Base-by-base conservation (phyloP, 2,797 vertebrate species). In the Sylvilagus floridanus region DNA sequence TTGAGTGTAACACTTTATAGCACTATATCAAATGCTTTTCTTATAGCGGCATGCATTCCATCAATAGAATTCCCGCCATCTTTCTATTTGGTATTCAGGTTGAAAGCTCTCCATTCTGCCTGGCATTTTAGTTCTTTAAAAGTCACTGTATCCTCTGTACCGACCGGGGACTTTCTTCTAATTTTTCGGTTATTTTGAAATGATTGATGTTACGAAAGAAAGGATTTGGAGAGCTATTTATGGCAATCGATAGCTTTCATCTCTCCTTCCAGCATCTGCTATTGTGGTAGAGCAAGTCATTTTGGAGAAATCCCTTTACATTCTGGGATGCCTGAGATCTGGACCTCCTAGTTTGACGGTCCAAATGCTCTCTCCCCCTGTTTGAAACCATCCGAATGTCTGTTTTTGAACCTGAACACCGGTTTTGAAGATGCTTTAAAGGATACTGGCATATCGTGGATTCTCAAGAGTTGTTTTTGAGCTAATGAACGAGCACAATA, bases 1-100 rank as follows among this genome's bases (percentile, higher is more conserved):
- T 97, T 90, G 95, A 97, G 97, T 96, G 91, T 96, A 94, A 97
- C 97, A 97, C 96, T 96, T 93, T 95, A 95, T 96, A 82, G 96
- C 97, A 97, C 97, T 97, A 87, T 97, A 98, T 92, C 97, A 97
- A 98, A 98, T 97, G 97, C 97, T 97, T 97, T 98, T 98, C 98
- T 98, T 97, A 97, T 84, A 96, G 96, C 97, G 96, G 96, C 94
- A 94, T 94, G 90, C 90, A 89, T 97, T 97, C 88, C 96, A 96
- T 91, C 83, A 93, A 96, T 96, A 96, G 93, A 71, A 78, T 96
- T 96, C 84, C 92, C 69, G 95, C 96, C 94, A 95, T 78, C 82
- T 95, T 83, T 92, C 96, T 96, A 35, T 86, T 97, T 97, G 88
- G 88, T 96, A 97, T 97, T 96, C 97, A 96, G 93, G 47, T 60